phyloP scores from a whole-genome alignment of 2,113 vertebrate species.

The Cebidichthys violaceus region DNA sequence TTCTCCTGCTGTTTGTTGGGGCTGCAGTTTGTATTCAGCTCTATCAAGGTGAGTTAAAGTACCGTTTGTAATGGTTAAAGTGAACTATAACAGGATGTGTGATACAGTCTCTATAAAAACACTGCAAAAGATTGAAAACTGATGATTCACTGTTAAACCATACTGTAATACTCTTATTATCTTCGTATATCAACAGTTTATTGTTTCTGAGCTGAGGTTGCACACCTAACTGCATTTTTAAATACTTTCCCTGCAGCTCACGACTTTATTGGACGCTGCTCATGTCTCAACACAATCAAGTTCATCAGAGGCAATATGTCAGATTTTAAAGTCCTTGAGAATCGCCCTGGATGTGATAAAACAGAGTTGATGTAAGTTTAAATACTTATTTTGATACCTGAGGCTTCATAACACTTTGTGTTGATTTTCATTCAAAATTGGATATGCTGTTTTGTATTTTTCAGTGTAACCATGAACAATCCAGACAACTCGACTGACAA shows the following conservation, averaged over 20 bases:
- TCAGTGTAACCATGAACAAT: slow-evolving; percentile 70
- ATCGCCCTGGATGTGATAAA: slow-evolving; percentile 54
- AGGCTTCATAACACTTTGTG: background rate
- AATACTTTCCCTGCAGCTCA: slow-evolving; percentile 58
- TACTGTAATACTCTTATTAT: background rate
- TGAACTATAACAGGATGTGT: background rate
- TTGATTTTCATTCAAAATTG: slow-evolving; percentile 15
- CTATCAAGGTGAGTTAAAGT: slow-evolving; percentile 65
- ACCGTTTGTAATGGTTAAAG: background rate
- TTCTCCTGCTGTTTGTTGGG: slow-evolving; percentile 56
- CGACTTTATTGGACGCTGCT: slow-evolving; percentile 64
- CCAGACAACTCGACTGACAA: background rate
- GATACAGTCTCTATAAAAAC: background rate
- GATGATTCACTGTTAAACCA: background rate
- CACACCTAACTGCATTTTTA: background rate
- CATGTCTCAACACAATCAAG: slow-evolving; percentile 35
- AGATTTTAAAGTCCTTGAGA: slow-evolving; percentile 73
- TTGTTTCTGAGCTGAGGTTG: background rate
- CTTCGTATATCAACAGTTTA: background rate
- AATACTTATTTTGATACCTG: background rate
- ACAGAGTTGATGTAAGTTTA: slow-evolving; percentile 78
- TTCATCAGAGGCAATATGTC: slow-evolving; percentile 48
- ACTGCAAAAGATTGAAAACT: background rate
- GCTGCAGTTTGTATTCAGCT: slow-evolving; percentile 65
- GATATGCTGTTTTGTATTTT: background rate